Conservation (phyloP, 1,140 invertebrate genomes). For the Cyphomyrmex costatus region DNA sequence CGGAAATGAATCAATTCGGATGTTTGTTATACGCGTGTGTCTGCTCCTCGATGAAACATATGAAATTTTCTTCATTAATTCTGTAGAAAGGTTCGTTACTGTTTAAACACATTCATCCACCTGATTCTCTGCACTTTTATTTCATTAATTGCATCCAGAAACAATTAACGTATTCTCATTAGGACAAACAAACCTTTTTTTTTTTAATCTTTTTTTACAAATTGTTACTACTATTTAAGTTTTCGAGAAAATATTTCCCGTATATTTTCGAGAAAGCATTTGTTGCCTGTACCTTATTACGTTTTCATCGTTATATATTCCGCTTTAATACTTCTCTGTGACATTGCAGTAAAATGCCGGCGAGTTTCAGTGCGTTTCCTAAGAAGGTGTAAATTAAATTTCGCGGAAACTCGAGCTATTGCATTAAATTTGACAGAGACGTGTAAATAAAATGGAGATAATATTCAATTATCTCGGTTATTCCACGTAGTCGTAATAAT, state of each 20-base stretch:
- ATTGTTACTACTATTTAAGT: neutral
- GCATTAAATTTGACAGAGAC: conserved; percentile 41
- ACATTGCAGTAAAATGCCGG: conserved; percentile 23
- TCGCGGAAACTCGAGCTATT: conserved; percentile 20
- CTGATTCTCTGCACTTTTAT: neutral
- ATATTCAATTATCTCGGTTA: conserved; percentile 28
- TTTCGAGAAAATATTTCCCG: neutral
- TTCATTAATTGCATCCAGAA: conserved; percentile 16
- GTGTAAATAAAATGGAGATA: conserved; percentile 42
- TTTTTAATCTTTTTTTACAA: neutral
- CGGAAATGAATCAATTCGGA: conserved; percentile 50
- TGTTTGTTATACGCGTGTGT: conserved; percentile 27
- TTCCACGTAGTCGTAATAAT: conserved; percentile 14
- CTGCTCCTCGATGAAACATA: neutral
- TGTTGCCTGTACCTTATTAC: neutral
- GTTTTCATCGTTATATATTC: conserved; percentile 11
- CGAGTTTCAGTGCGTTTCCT: conserved; percentile 15
- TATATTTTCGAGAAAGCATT: conserved; percentile 8
- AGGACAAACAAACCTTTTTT: neutral
- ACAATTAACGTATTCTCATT: neutral
- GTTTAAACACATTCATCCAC: conserved; percentile 1
- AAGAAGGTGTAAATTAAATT: conserved; percentile 41
- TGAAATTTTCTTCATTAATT: conserved; percentile 49
- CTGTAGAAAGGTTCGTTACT: neutral
- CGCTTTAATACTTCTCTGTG: neutral